Base-by-base conservation (phyloP, 2,113 vertebrate genomes). In the Pedetes capensis region DNA sequence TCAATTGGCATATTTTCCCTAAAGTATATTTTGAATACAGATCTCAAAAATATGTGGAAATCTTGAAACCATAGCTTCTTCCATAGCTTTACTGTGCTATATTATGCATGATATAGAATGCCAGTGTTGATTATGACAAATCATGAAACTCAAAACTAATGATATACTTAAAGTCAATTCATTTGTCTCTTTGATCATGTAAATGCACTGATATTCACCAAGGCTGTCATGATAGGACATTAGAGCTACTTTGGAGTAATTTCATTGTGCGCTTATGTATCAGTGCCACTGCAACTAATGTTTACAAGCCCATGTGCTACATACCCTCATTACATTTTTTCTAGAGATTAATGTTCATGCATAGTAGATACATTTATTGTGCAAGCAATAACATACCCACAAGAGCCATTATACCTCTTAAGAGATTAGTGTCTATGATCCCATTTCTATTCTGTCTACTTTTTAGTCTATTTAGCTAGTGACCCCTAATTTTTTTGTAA, bases 141-240 rank as follows among this genome's bases (percentile, higher is more conserved):
- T 89, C 61, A 37, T 72, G 71, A 85, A 29, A 69, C 79, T 96
- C 34, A 76, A 81, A 94, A 88, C 79, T 97, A 96, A 96, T 95
- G 96, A 96, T 91, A 97, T 79, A 93, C 97, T 97, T 97, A 96
- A 96, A 93, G 90, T 25, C 97, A 95, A 97, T 97, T 97, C 95
- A 97, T 97, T 97, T 96, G 90, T 94, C 95, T 96, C 84, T 91
- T 79, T 97, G 96, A 96, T 95, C 85, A 84, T 84, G 85, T 95
- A 95, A 97, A 96, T 94, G 81, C 89, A 80, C 63, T 95, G 92
- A 88, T 3, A 5, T 89, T 97, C 97, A 93, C 90, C 93, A 96
- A 69, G 68, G 81, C 82, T 96, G 84, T 90, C 81, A 51, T 42
- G 85, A 95, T 94, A 93, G 79, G 88, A 96, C 95, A 93, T 95